Conservation (phyloP, 2,113 vertebrate species). For the Polyodon spathula region DNA sequence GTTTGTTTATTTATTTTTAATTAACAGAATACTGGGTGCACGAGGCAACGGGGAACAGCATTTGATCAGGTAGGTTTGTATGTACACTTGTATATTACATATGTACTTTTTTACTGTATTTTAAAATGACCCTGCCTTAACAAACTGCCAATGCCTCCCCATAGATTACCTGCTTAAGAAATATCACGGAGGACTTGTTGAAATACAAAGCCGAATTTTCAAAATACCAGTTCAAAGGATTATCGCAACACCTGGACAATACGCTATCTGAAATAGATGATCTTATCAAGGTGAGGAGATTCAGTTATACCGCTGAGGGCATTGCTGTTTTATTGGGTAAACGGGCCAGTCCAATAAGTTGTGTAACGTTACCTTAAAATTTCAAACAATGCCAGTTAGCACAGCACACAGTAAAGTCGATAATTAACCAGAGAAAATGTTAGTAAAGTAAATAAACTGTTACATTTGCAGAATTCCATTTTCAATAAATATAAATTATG, state of each 20-base stretch:
- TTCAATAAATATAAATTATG: too few relatives aligned
- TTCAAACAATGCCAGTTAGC: too few relatives aligned
- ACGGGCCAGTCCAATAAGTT: too few relatives aligned
- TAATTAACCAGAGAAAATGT: too few relatives aligned
- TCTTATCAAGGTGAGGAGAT: neutral
- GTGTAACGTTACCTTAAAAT: too few relatives aligned
- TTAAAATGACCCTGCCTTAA: neutral
- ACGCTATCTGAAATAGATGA: neutral
- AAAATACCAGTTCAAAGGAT: slow-evolving; percentile 23
- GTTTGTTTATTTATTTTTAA: neutral
- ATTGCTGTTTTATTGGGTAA: too few relatives aligned
- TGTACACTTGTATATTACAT: neutral
- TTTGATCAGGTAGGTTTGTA: slow-evolving; percentile 50
- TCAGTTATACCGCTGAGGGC: too few relatives aligned
- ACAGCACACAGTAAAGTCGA: too few relatives aligned
- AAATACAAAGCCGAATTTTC: slow-evolving; percentile 33
- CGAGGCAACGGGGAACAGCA: slow-evolving; percentile 25
- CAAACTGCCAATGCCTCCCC: neutral
- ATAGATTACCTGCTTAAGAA: slow-evolving; percentile 46
- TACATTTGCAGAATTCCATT: too few relatives aligned
- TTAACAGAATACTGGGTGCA: slow-evolving; percentile 54
- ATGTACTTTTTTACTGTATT: neutral
- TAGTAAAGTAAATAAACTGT: too few relatives aligned
- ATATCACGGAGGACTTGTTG: slow-evolving; percentile 46
- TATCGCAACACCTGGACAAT: neutral